Conservation (phyloP, 2,113 vertebrate species). For the Nipponia nippon region DNA sequence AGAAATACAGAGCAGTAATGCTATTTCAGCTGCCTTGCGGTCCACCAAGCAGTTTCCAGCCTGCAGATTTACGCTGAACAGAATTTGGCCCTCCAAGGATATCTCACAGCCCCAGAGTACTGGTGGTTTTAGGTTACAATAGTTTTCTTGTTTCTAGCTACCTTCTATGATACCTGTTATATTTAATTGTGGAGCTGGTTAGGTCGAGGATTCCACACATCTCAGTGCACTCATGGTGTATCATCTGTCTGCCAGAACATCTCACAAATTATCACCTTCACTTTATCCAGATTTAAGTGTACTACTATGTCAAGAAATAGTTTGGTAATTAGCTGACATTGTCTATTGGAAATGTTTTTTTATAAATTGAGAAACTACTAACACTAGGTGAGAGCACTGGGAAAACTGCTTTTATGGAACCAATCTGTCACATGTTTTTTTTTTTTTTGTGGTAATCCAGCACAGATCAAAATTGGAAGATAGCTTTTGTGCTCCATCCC, state of each 20-base stretch:
- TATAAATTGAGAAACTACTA: neutral
- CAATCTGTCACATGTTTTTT: neutral
- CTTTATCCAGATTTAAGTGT: neutral
- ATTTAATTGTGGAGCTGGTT: neutral
- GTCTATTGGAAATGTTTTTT: neutral
- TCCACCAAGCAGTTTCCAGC: neutral
- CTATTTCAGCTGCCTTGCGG: neutral
- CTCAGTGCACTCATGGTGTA: neutral
- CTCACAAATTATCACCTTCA: neutral
- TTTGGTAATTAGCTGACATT: neutral
- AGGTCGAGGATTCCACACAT: neutral
- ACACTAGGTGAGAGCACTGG: neutral
- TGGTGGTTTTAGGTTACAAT: neutral
- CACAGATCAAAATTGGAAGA: neutral
- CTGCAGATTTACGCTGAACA: neutral
- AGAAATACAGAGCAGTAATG: neutral
- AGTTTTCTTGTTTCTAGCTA: neutral
- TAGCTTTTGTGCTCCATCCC: neutral
- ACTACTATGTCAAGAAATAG: neutral
- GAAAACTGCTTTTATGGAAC: neutral
- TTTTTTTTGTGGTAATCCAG: neutral
- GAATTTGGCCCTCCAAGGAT: neutral
- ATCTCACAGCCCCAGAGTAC: neutral
- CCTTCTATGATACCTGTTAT: accelerated
- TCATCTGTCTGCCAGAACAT: neutral